phyloP scores from a whole-genome alignment of 2,888 invertebrate species.

The Drosophila parthenogenetica region DNA sequence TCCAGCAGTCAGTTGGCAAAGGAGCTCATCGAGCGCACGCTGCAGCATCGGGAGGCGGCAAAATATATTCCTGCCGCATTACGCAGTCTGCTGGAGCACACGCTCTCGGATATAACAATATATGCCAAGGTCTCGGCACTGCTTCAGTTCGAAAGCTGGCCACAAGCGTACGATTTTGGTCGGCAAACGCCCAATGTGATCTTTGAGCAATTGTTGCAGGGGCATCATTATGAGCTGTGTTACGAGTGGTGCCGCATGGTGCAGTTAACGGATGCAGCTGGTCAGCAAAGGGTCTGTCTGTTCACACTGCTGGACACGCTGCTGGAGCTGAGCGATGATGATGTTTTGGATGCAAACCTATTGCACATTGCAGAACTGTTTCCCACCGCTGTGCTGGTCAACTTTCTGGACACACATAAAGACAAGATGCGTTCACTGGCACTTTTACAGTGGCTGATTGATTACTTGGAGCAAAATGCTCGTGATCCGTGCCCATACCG shows the following conservation, averaged over 20 bases:
- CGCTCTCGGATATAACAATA: conserved; percentile 88
- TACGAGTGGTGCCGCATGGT: conserved; percentile 90
- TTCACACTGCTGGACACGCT: conserved; percentile 75
- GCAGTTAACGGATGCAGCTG: conserved; percentile 70
- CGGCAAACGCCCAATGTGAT: conserved; percentile 81
- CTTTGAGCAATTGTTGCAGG: conserved; percentile 78
- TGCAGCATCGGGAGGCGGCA: conserved; percentile 86
- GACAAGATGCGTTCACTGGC: conserved; percentile 88
- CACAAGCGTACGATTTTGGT: conserved; percentile 86
- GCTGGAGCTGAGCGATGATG: conserved; percentile 70
- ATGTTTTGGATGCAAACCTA: conserved; percentile 82
- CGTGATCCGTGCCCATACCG: conserved; percentile 84
- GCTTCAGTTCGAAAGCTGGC: conserved; percentile 87
- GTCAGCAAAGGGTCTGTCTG: conserved; percentile 82
- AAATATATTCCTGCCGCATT: conserved; percentile 78
- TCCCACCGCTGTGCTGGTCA: conserved; percentile 87
- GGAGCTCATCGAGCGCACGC: conserved; percentile 83
- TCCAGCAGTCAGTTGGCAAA: conserved; percentile 81
- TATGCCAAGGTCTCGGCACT: conserved; percentile 88
- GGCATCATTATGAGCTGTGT: conserved; percentile 86
- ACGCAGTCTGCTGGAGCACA: conserved; percentile 85
- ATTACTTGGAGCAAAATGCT: conserved; percentile 86
- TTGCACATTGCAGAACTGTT: conserved; percentile 87
- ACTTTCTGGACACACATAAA: conserved; percentile 88
- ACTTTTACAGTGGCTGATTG: conserved; percentile 88